Percentiles rank a stretch among this genome's conserved stretches.
Conservation (phyloP, 1,140 invertebrate genomes). For the Nixonia krombeini region DNA sequence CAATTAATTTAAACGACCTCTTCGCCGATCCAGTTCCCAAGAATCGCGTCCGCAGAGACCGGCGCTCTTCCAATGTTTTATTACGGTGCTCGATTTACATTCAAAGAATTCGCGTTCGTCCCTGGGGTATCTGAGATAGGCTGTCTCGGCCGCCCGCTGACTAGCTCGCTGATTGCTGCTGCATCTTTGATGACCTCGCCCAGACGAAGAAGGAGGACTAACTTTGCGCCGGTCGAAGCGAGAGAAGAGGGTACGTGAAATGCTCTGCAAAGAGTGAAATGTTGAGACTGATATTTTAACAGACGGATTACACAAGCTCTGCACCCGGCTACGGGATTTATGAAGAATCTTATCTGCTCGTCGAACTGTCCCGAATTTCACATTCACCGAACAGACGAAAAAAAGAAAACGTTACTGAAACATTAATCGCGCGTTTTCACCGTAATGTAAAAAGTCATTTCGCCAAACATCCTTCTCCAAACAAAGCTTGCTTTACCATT, state of each 20-base stretch:
- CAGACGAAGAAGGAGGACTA: slow-evolving; percentile 57
- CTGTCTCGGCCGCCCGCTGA: slow-evolving; percentile 47
- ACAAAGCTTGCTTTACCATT: too few species aligned
- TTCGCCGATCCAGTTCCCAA: slow-evolving; percentile 25
- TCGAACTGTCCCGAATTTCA: not conserved
- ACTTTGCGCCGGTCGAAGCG: slow-evolving; percentile 46
- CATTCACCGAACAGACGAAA: too few species aligned
- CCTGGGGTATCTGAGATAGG: slow-evolving; percentile 41
- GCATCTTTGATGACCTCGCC: slow-evolving; percentile 71
- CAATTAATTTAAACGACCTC: slow-evolving; percentile 30
- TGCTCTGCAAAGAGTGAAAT: slow-evolving; percentile 64
- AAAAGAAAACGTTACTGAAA: too few species aligned
- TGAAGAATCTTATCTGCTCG: not conserved
- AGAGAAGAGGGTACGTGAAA: slow-evolving; percentile 44
- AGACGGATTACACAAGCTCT: slow-evolving; percentile 66
- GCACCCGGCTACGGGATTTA: slow-evolving; percentile 7
- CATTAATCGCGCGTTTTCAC: too few species aligned
- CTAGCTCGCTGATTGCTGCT: slow-evolving; percentile 70
- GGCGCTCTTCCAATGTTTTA: slow-evolving; percentile 42
- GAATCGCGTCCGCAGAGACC: slow-evolving; percentile 11
- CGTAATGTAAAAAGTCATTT: too few species aligned
- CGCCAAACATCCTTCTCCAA: too few species aligned
- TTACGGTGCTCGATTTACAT: slow-evolving; percentile 63
- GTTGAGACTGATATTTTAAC: slow-evolving; percentile 71
- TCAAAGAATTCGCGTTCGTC: slow-evolving; percentile 61